Percentiles rank a stretch among this genome's conserved stretches.
phyloP scores from a whole-genome alignment of 1,140 invertebrate species.

The Scaptomyza hsui region DNA sequence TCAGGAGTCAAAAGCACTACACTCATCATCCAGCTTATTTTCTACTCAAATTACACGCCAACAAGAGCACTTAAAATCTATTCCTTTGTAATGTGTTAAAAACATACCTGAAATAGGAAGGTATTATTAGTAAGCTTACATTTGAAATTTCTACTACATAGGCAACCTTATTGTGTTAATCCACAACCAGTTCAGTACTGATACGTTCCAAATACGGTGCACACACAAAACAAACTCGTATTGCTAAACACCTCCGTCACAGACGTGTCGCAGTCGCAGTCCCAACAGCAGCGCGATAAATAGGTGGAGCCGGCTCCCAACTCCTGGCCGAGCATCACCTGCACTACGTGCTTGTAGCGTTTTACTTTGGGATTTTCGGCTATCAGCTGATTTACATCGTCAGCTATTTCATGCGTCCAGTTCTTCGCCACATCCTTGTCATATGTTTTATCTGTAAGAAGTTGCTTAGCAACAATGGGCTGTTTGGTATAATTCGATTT shows the following conservation, averaged over 20 bases:
- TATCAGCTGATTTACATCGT: constrained; percentile 67
- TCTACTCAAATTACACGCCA: no score
- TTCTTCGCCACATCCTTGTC: constrained; percentile 57
- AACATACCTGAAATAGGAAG: constrained; percentile 2
- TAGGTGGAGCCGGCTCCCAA: constrained; percentile 62
- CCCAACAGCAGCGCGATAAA: constrained; percentile 70
- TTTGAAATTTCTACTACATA: no score
- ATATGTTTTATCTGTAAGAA: constrained; percentile 59
- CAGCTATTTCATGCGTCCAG: constrained; percentile 66
- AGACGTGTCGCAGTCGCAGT: constrained; percentile 70
- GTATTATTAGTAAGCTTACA: not conserved
- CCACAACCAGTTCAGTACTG: constrained; percentile 53
- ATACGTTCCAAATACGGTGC: constrained; percentile 68
- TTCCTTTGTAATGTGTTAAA: no score
- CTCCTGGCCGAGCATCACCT: constrained; percentile 73
- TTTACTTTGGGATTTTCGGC: constrained; percentile 57
- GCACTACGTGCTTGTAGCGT: constrained; percentile 71
- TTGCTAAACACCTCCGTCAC: constrained; percentile 67
- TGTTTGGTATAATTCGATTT: constrained; percentile 24
- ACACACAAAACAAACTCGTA: constrained; percentile 69
- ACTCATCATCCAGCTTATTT: no score
- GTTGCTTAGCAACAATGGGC: constrained; percentile 52
- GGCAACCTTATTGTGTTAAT: constrained; percentile 18
- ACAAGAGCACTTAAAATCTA: no score
- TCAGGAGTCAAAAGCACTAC: no score